Evolutionary conservation across 2,113 vertebrate genomes (phyloP).

Genomic region (Misgurnus anguillicaudatus): DNA sequence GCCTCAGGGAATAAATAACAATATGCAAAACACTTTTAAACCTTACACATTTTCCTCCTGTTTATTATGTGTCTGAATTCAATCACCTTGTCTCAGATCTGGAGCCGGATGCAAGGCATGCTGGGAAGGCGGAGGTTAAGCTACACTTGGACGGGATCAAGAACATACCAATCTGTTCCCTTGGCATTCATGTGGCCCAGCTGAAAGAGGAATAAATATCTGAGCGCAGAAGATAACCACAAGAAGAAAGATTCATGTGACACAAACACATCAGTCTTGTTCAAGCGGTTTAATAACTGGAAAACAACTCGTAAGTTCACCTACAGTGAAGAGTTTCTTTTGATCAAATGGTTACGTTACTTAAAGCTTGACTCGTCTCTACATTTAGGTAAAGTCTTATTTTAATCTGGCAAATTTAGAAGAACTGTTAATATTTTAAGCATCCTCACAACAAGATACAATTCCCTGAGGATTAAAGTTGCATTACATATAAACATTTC

Average conservation of each 20-base stretch:
- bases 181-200: conserved; percentile 44
- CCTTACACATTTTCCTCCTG: conserved; percentile 1
- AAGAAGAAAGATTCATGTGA: background rate
- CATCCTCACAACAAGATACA: no score
- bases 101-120: conserved; percentile 36
- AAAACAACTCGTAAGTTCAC: no score
- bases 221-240: background rate
- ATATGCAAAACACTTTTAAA: background rate
- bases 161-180: conserved; percentile 54
- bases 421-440: no score
- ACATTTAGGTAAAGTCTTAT: no score
- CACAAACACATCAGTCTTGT: background rate
- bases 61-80: conserved; percentile 27
- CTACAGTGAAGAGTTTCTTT: no score
- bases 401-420: no score
- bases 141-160: conserved; percentile 50
- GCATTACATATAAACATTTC: no score
- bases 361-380: no score
- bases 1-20: background rate
- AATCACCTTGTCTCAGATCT: conserved; percentile 25
- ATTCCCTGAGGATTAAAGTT: no score
- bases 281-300: no score
- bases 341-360: no score
- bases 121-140: conserved; percentile 50
- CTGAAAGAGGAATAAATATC: background rate